Evolutionary conservation across 2,113 vertebrate genomes (phyloP).

Genomic region (Grallaria varia): DNA sequence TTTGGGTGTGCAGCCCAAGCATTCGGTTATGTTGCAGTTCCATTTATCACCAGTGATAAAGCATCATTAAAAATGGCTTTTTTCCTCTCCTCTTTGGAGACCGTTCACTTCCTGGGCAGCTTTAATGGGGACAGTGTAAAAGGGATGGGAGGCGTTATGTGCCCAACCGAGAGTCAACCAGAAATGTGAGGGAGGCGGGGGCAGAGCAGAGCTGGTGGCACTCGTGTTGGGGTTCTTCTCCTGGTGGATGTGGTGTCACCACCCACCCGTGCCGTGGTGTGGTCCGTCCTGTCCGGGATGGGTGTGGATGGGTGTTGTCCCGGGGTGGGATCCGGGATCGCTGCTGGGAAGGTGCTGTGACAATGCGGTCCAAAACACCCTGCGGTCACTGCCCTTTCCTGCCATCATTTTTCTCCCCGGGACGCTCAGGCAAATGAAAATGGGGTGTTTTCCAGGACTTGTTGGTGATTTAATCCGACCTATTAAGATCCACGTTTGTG

Average conservation of each 20-base stretch:
- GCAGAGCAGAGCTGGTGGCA: no score
- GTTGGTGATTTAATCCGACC: constrained; percentile 9
- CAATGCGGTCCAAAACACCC: neutral
- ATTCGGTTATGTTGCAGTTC: neutral
- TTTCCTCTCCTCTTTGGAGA: neutral
- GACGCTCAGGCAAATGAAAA: neutral
- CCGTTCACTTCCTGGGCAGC: neutral
- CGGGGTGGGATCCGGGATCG: no score
- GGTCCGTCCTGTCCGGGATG: no score
- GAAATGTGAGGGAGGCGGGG: no score
- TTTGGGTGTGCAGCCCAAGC: neutral
- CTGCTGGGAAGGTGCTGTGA: no score
- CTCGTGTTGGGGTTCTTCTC: no score
- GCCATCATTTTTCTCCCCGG: neutral
- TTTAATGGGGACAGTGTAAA: no score
- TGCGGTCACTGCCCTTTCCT: neutral
- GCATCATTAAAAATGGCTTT: neutral
- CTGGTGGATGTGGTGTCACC: no score
- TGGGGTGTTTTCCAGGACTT: neutral
- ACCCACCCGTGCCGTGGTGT: no score
- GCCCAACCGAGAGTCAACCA: no score
- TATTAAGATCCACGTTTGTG: neutral
- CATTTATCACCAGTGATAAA: neutral
- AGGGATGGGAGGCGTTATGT: no score
- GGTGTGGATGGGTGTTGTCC: no score